A percentile compares a stretch with the other conserved stretches of the same genome.
Evolutionary conservation across 2,888 invertebrate genomes (phyloP).

Genomic region (Hyles lineata): DNA sequence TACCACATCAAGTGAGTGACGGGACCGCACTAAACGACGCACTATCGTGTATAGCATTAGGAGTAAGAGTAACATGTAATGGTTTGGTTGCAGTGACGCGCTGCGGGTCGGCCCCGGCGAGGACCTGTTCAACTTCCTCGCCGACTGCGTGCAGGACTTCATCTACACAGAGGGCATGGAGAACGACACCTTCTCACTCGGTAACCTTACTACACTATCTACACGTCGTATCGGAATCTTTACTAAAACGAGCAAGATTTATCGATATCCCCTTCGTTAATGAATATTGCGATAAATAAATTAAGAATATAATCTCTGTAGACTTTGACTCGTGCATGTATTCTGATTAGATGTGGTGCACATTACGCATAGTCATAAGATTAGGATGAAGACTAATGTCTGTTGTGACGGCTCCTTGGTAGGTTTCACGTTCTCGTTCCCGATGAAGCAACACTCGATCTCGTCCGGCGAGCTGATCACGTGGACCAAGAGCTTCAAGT

Average conservation of each 20-base stretch:
- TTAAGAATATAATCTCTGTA: too few relatives aligned
- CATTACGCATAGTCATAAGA: too few relatives aligned
- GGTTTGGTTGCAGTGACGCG: conserved; percentile 71
- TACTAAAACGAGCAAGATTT: too few relatives aligned
- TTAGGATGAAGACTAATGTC: not conserved
- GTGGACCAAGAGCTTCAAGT: conserved; percentile 94
- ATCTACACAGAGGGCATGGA: conserved; percentile 85
- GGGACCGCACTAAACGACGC: not conserved
- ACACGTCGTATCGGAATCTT: not conserved
- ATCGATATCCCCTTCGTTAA: too few relatives aligned
- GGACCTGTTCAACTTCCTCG: conserved; percentile 90
- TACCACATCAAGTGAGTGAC: conserved; percentile 81
- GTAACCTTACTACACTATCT: conserved; percentile 65
- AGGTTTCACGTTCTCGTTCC: conserved; percentile 95
- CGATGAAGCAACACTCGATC: conserved; percentile 90
- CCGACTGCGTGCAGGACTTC: conserved; percentile 90
- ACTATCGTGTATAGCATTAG: not conserved
- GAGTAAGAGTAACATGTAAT: not conserved
- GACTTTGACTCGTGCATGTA: too few relatives aligned
- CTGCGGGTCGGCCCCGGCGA: conserved; percentile 86
- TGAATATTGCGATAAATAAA: not conserved
- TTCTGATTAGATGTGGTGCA: too few relatives aligned
- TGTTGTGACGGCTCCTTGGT: conserved; percentile 36
- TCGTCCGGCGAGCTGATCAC: conserved; percentile 89
- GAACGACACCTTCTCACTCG: conserved; percentile 86